Evolutionary conservation across 2,113 vertebrate genomes (phyloP).

Genomic region (Glaucomys volans): DNA sequence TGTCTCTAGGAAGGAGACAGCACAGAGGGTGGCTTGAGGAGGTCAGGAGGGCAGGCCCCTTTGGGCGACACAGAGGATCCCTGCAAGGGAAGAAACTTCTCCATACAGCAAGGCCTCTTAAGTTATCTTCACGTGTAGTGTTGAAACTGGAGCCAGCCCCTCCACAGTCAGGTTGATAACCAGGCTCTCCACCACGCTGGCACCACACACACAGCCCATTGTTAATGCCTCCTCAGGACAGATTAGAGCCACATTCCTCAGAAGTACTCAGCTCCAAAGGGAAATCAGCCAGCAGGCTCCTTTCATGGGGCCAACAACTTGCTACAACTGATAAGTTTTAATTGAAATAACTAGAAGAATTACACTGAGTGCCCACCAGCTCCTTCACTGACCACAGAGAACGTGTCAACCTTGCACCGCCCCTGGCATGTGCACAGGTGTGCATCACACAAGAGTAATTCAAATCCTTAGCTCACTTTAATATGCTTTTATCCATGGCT

Average conservation of each 20-base stretch:
- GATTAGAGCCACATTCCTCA: conserved; percentile 75
- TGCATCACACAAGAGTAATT: conserved; percentile 63
- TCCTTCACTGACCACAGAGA: conserved; percentile 68
- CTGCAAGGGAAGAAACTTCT: conserved; percentile 5
- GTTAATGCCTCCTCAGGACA: conserved; percentile 72
- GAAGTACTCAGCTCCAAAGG: conserved; percentile 75
- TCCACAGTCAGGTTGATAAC: conserved; percentile 45
- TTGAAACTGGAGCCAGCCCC: conserved; percentile 56
- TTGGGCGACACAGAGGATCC: not conserved
- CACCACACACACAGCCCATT: conserved; percentile 75
- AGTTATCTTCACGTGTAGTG: conserved; percentile 32
- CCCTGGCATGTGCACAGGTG: not conserved
- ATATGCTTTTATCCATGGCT: conserved; percentile 69
- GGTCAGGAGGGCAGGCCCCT: not conserved
- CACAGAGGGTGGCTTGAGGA: not conserved
- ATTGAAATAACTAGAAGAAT: conserved; percentile 80
- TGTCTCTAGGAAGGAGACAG: not conserved
- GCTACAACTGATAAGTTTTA: conserved; percentile 78
- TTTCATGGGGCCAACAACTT: conserved; percentile 61
- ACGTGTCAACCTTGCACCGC: conserved; percentile 23
- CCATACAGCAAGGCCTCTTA: conserved; percentile 1
- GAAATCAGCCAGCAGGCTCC: conserved; percentile 78
- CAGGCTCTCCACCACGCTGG: conserved; percentile 52
- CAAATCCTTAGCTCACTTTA: conserved; percentile 53
- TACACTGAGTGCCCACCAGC: conserved; percentile 24